phyloP scores from a whole-genome alignment of 2,888 invertebrate species.

The Ligdia adustata region DNA sequence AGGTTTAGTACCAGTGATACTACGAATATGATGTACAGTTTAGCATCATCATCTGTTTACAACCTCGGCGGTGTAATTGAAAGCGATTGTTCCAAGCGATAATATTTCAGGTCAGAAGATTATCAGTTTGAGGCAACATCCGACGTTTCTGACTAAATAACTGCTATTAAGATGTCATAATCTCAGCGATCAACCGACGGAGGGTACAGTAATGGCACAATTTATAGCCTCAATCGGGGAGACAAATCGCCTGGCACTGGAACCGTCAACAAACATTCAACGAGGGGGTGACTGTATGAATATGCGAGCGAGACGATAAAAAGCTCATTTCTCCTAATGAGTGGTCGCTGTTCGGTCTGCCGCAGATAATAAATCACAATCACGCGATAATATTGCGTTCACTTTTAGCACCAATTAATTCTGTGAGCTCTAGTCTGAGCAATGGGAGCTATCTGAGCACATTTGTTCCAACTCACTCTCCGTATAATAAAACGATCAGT shows the following conservation, averaged over 20 bases:
- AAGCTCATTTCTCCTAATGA: conserved; percentile 56
- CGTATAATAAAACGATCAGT: conserved; percentile 65
- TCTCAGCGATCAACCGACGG: conserved; percentile 24
- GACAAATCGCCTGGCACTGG: conserved; percentile 18
- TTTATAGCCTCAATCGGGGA: conserved; percentile 45
- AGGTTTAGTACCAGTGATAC: no score
- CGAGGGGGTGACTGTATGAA: conserved; percentile 61
- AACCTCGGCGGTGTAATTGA: conserved; percentile 12
- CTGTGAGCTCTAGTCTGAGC: conserved; percentile 34
- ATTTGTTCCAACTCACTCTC: conserved; percentile 63
- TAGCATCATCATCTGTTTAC: conserved; percentile 5
- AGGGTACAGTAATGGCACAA: conserved; percentile 44
- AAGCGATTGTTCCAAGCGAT: conserved; percentile 22
- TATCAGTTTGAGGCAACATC: conserved; percentile 35
- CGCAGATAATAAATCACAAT: conserved; percentile 57
- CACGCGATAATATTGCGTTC: conserved; percentile 53
- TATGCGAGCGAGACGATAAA: conserved; percentile 71
- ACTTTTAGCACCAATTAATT: conserved; percentile 52
- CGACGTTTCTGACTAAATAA: conserved; percentile 38
- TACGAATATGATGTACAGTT: background rate
- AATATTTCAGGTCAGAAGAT: conserved; percentile 28
- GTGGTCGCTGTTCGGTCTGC: conserved; percentile 23
- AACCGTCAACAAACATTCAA: conserved; percentile 60
- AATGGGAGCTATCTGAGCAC: conserved; percentile 10
- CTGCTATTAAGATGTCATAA: conserved; percentile 42